These are phyloP conservation scores for Pandemis heparana DNA, from an alignment of 2,888 invertebrate species.

Conservation along the genomic window DNA sequence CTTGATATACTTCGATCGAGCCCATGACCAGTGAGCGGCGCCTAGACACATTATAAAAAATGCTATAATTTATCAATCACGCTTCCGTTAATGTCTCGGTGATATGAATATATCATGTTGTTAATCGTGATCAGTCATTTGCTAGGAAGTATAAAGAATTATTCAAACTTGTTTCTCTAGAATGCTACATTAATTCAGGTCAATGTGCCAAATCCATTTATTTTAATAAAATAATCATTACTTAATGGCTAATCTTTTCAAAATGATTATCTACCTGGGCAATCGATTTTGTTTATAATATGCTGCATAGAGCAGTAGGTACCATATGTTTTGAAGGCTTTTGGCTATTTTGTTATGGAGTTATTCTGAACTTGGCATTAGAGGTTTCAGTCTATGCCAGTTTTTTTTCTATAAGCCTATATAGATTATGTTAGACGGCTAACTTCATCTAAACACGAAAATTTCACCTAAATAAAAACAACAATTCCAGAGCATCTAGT, in stretches of 20 bases:
- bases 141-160: slow-evolving; percentile 16
- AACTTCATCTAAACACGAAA: too few relatives aligned
- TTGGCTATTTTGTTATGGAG: too few relatives aligned
- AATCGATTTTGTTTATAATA: too few relatives aligned
- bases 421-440: too few relatives aligned
- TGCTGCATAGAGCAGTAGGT: too few relatives aligned
- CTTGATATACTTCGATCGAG: slow-evolving; percentile 53
- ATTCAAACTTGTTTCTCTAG: slow-evolving; percentile 24
- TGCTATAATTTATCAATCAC: slow-evolving; percentile 34
- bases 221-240: slow-evolving; percentile 24
- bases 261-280: not conserved
- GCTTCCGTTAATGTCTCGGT: slow-evolving; percentile 16
- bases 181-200: slow-evolving; percentile 17
- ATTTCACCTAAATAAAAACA: too few relatives aligned
- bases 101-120: slow-evolving; percentile 24
- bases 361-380: too few relatives aligned
- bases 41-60: too few relatives aligned
- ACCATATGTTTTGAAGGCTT: too few relatives aligned
- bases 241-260: not conserved
- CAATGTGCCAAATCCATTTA: slow-evolving; percentile 19
- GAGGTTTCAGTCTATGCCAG: too few relatives aligned
- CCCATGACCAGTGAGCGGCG: slow-evolving; percentile 51
- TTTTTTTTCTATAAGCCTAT: too few relatives aligned
- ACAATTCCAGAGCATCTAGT: too few relatives aligned
- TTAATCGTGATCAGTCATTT: slow-evolving; percentile 16